These are phyloP conservation scores for Dreissena rostriformis DNA, from an alignment of 1,140 invertebrate species.

Conservation along the genomic window DNA sequence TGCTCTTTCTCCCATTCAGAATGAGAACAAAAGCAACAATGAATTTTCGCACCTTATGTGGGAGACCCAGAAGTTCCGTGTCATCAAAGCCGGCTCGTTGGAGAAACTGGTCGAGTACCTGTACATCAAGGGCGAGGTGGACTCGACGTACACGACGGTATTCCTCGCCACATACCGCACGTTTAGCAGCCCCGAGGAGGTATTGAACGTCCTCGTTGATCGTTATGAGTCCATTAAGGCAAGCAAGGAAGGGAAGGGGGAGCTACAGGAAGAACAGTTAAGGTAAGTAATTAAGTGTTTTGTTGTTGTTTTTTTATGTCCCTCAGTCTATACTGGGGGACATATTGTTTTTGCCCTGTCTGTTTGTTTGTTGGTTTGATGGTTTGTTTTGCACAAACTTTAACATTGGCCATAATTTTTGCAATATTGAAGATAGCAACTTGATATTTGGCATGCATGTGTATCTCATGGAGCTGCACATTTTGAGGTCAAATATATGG, in stretches of 20 bases:
- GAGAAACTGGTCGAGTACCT: conserved; percentile 95
- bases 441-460: too few relatives aligned
- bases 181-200: conserved; percentile 90
- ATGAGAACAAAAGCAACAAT: conserved; percentile 70
- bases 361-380: too few relatives aligned
- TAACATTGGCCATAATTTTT: too few relatives aligned
- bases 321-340: too few relatives aligned
- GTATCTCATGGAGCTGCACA: too few relatives aligned
- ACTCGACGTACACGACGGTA: conserved; percentile 98
- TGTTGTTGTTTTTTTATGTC: too few relatives aligned
- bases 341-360: too few relatives aligned
- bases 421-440: too few relatives aligned
- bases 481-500: too few relatives aligned
- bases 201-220: conserved; percentile 85
- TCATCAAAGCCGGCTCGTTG: conserved; percentile 98
- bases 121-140: conserved; percentile 96
- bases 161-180: conserved; percentile 97
- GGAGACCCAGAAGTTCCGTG: conserved; percentile 98
- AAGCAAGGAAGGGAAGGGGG: conserved; percentile 71
- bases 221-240: conserved; percentile 71
- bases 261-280: conserved; percentile 72
- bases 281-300: conserved; percentile 65
- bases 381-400: too few relatives aligned
- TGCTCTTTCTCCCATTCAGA: conserved; percentile 59
- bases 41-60: conserved; percentile 90